These are phyloP conservation scores for Automeris io DNA, from an alignment of 2,888 invertebrate genomes.

Conservation along the genomic window DNA sequence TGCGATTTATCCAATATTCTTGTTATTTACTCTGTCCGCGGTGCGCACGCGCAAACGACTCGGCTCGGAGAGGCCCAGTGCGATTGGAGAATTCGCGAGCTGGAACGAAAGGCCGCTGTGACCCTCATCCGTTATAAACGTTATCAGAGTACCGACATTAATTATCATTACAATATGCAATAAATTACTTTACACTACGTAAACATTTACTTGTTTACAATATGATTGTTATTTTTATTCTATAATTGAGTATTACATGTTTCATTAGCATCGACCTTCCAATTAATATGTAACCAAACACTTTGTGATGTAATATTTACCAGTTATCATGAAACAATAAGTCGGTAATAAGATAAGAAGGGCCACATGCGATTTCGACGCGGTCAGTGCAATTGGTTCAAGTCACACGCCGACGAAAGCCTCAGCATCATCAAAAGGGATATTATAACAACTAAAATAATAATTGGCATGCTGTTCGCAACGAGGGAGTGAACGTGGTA, in stretches of 20 bases:
- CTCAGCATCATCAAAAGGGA: conserved; percentile 71
- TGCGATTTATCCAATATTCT: conserved; percentile 13
- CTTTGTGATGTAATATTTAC: neutral
- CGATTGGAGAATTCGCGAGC: conserved; percentile 68
- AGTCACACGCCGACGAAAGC: conserved; percentile 77
- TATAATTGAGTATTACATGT: neutral
- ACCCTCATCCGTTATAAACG: conserved; percentile 51
- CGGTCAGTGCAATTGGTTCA: conserved; percentile 66
- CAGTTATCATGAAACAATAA: conserved; percentile 57
- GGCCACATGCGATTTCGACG: conserved; percentile 65
- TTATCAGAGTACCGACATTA: conserved; percentile 58
- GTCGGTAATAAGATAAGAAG: conserved; percentile 67
- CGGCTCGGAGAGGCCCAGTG: conserved; percentile 70
- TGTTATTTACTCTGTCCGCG: conserved; percentile 36
- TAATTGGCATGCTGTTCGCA: conserved; percentile 75
- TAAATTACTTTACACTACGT: neutral
- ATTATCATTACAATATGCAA: conserved; percentile 17
- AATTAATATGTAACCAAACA: neutral
- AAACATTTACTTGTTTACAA: neutral
- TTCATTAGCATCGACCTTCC: neutral
- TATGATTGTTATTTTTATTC: neutral
- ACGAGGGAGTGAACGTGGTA: conserved; percentile 76
- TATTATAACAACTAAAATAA: conserved; percentile 66
- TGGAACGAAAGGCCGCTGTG: conserved; percentile 54
- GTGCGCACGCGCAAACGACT: conserved; percentile 48